Evolutionary conservation across 1,140 invertebrate species (phyloP), one percentile per base, ranked within the genome.

Genomic region (Thaumatotibia leucotreta): DNA sequence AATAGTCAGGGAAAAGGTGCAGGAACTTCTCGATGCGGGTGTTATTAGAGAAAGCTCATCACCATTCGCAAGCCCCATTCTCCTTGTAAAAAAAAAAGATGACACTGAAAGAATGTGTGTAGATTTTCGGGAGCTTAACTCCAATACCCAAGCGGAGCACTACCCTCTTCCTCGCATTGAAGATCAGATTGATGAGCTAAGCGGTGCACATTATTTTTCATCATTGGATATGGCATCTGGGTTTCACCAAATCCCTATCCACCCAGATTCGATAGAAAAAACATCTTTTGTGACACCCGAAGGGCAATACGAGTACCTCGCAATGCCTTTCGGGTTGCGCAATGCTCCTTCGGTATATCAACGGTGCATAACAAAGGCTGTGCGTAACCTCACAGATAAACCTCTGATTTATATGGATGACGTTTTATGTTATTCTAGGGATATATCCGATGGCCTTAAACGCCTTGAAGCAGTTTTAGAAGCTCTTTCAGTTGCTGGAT

Each of bases 81-180:
- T 79, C 4, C 32, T 79, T 23, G 66, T 65, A 31, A 58, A 58
- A 8, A 76, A 76, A 54, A 76, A 72, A 29, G 69, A 70, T 39
- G 69, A 72, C 0, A 61, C 74, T 11, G 23, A 73, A 11, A 58
- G n/a, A n/a, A n/a, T n/a, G n/a, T n/a, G n/a, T n/a, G n/a, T n/a
- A n/a, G n/a, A n/a, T n/a, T n/a, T n/a, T 31, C 23, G 52, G 20
- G 52, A 58, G 22, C 52, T 58, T 4, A 58, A 58, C 29, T 29
- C 23, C 0, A 67, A 86, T 2, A 92, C 88, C 0, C 69, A 73
- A 4, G 73, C 70, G 23, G 89, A 92, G 61, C 63, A 72, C 10
- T 93, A 82, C 68, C 92, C 92, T 1, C 64, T 93, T 4, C 92
- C 92, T 0, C 45, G 80, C 4, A 91, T 92, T 10, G 84, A 91